Base-by-base conservation (phyloP, 64 coral and sea anemone species). In the Montipora cactus region DNA sequence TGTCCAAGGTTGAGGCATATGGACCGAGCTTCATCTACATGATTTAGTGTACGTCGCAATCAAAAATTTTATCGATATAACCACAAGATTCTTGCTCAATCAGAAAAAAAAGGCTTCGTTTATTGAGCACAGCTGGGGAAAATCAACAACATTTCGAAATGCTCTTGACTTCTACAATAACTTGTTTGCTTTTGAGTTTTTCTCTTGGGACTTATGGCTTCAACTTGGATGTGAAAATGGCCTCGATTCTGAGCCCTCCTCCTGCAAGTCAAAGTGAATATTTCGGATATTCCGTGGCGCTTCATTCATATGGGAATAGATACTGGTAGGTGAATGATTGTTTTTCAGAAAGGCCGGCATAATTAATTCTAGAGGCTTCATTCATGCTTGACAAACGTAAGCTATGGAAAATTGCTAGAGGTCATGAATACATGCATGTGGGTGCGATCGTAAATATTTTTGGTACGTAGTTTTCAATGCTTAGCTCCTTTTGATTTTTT, bases 241-340 rank as follows among this genome's bases (percentile, higher is more conserved):
- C 64, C 21, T 15, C 22, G 3, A 66, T 86, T 10, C 47, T 71
- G 18, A 16, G 66, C 49, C 44, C 59, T 49, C 82, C 82, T 86
- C 37, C 16, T 2, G 8, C 13, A 10, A 86, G 82, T 72, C 3
- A 46, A 4, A 86, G 82, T 72, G 66, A 72, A 50, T 87, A 64
- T 28, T 93, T 93, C 78, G 91, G 91, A 21, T 93, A 87, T 59
- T 86, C 91, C 44, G 81, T 93, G 4, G 91, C 91, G 66, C 81
- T 93, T n/a, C 81, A 93, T 87, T 93, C 91, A 16, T 44, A 16
- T 3, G 4, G 28, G 8, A 20, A 22, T 49, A 49, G 10, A 23
- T 76, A 79, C 51, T 93, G 91, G 91, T 93, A 79, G 53, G 91
- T 92, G 21, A 57, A 53, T 57, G 21, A 71, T 71, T 46, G 61